A percentile compares a stretch with the other conserved stretches of the same genome.
phyloP scores from a whole-genome alignment of 2,113 vertebrate genomes.

The Halcyon malimbica region DNA sequence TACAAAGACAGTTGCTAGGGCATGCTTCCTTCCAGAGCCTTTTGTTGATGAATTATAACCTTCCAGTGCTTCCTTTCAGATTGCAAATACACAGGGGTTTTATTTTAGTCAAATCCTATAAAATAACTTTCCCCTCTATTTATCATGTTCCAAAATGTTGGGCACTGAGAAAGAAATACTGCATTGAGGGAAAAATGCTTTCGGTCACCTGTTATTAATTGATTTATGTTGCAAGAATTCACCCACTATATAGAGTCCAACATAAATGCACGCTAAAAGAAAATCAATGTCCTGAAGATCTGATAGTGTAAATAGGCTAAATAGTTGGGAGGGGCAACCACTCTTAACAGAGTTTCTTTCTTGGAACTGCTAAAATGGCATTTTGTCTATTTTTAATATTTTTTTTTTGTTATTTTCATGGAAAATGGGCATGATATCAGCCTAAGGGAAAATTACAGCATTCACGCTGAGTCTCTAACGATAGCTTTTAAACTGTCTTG shows the following conservation, averaged over 20 bases:
- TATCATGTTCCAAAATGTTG: background rate
- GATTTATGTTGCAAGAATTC: background rate
- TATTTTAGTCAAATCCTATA: background rate
- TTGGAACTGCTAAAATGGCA: background rate
- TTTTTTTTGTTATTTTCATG: background rate
- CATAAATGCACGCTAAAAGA: background rate
- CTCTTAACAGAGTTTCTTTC: conserved; percentile 17
- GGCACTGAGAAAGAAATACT: conserved; percentile 13
- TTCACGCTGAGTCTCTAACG: background rate
- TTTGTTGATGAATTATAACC: conserved; percentile 73
- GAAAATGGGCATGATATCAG: background rate
- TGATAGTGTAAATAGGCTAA: background rate
- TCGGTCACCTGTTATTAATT: conserved; percentile 23
- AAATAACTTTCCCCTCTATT: conserved; percentile 22
- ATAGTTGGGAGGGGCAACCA: background rate
- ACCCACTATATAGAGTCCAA: background rate
- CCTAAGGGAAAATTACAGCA: background rate
- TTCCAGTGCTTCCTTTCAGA: conserved; percentile 65
- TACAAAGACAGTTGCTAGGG: conserved; percentile 76
- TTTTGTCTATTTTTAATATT: background rate
- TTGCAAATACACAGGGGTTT: conserved; percentile 22
- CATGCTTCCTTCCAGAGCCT: conserved; percentile 71
- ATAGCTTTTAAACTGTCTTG: background rate
- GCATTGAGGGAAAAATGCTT: background rate
- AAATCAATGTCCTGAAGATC: background rate